phyloP scores from a whole-genome alignment of 2,113 vertebrate species.

The Brachyistius frenatus region DNA sequence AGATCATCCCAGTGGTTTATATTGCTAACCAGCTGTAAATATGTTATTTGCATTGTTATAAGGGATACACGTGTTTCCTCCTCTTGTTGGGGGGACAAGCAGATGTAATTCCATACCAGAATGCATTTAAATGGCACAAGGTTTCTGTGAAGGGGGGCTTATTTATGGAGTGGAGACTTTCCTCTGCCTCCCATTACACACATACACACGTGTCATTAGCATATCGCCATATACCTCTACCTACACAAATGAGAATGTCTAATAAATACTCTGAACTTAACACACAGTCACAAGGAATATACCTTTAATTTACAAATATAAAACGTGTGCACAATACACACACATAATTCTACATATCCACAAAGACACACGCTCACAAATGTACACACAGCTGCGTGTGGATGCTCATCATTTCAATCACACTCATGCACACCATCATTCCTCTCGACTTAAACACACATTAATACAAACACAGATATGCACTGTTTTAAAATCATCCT shows the following conservation, averaged over 20 bases:
- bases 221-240: slow-evolving; percentile 4
- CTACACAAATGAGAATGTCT: background rate
- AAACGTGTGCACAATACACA: background rate
- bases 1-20: slow-evolving; percentile 52
- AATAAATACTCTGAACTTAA: background rate
- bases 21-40: slow-evolving; percentile 69
- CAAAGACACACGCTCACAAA: background rate
- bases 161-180: slow-evolving; percentile 50
- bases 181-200: background rate
- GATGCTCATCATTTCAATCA: slow-evolving; percentile 16
- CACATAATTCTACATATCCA: background rate
- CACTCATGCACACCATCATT: background rate
- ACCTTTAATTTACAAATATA: slow-evolving; percentile 10
- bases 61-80: slow-evolving; percentile 51
- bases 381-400: background rate
- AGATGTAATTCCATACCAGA: slow-evolving; percentile 74
- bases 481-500: background rate
- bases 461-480: background rate
- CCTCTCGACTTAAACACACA: slow-evolving; percentile 15
- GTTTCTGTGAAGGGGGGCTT: slow-evolving; percentile 50
- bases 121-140: slow-evolving; percentile 72
- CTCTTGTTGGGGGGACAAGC: slow-evolving; percentile 42
- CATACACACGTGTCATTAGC: slow-evolving; percentile 3
- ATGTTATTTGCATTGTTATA: slow-evolving; percentile 65
- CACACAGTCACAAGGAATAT: background rate